Percentiles rank a stretch among this genome's conserved stretches.
Conservation (phyloP, 2,113 vertebrate species). For the Nannospalax galili region DNA sequence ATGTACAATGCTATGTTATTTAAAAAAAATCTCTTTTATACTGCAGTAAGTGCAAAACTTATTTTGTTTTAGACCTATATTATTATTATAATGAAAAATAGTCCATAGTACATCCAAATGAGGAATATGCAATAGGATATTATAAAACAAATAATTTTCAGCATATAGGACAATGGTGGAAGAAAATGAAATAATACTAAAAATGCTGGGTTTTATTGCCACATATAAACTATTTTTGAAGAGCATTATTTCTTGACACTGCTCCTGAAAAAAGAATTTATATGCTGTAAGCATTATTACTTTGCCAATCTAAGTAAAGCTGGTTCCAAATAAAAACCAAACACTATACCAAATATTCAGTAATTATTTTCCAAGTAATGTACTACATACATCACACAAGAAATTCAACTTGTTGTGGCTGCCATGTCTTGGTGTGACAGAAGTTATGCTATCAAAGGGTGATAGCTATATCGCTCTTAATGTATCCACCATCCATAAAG, state of each 20-base stretch:
- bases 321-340: constrained; percentile 6
- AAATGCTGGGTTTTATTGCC: neutral
- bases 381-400: neutral
- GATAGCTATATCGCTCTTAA: constrained; percentile 35
- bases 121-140: neutral
- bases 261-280: neutral
- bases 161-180: neutral
- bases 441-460: neutral
- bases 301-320: neutral
- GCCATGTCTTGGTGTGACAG: neutral
- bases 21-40: neutral
- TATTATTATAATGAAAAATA: neutral
- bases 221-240: constrained; percentile 35
- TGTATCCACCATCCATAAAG: neutral
- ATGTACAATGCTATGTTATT: neutral
- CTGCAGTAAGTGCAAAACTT: neutral
- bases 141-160: constrained; percentile 9
- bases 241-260: neutral
- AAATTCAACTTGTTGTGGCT: constrained; percentile 23
- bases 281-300: neutral
- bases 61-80: neutral
- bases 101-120: neutral
- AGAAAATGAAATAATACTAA: neutral
- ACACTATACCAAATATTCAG: neutral
- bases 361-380: neutral